Conservation (phyloP, 2,797 vertebrate species). For the Sarcophilus harrisii region DNA sequence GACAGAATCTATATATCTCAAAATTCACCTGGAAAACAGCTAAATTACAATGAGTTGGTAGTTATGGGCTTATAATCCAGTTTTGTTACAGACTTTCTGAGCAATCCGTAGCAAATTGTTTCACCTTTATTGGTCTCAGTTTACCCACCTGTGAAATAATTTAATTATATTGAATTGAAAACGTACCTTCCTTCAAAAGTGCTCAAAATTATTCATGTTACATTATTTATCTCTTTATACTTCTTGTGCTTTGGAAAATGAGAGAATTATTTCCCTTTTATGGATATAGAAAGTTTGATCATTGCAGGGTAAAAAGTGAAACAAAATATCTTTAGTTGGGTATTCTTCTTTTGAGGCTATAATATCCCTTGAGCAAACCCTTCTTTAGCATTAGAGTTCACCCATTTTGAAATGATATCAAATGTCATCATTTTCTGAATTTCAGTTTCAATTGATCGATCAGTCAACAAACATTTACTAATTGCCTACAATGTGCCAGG, state of each 20-base stretch:
- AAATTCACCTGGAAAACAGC: neutral
- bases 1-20: neutral
- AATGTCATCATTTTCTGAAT: neutral
- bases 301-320: neutral
- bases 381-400: neutral
- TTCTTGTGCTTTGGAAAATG: neutral
- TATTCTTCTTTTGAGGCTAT: neutral
- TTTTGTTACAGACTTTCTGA: neutral
- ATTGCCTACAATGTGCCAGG: neutral
- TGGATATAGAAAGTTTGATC: neutral
- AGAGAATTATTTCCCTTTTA: neutral
- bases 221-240: neutral
- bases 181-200: neutral
- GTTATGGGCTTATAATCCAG: neutral
- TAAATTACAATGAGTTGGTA: neutral
- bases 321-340: neutral
- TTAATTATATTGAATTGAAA: neutral
- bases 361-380: no score
- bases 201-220: neutral
- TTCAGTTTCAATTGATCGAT: neutral
- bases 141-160: neutral
- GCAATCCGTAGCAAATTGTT: neutral
- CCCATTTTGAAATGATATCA: neutral
- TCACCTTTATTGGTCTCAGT: neutral
- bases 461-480: neutral